A percentile compares a stretch with the other conserved stretches of the same genome.
phyloP scores from a whole-genome alignment of 2,888 invertebrate species.

The Leptarthrus brevirostris region DNA sequence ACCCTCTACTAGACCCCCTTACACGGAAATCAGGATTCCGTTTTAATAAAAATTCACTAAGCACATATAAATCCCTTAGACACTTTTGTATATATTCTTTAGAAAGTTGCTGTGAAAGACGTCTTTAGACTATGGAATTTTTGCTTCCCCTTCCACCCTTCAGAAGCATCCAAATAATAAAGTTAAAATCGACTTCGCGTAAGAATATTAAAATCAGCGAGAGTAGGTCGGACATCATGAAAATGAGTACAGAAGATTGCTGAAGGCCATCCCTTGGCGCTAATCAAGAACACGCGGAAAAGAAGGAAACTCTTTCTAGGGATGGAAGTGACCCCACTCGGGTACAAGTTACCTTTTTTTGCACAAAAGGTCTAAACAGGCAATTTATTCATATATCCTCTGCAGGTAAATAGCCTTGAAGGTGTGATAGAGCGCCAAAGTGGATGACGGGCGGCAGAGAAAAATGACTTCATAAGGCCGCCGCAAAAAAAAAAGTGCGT shows the following conservation, averaged over 20 bases:
- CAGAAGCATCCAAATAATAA: no score
- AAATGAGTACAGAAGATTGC: not conserved
- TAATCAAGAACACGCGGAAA: constrained; percentile 36
- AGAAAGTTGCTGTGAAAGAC: no score
- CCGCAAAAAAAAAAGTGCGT: not conserved
- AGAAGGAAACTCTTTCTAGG: not conserved
- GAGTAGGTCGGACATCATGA: not conserved
- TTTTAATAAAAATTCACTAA: no score
- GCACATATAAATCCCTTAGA: no score
- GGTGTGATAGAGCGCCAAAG: constrained; percentile 13
- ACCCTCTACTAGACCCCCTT: no score
- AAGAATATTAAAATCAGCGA: constrained; percentile 5
- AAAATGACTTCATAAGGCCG: constrained; percentile 38
- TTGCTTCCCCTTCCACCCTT: no score
- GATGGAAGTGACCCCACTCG: not conserved
- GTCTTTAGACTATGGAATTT: no score
- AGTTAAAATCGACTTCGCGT: no score
- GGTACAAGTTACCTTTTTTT: not conserved
- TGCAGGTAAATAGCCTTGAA: not conserved
- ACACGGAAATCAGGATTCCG: no score
- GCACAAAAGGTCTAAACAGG: not conserved
- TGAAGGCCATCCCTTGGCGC: not conserved
- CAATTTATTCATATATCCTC: constrained; percentile 37
- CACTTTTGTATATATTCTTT: no score
- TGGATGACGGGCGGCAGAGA: not conserved